Evolutionary conservation across 2,113 vertebrate species (phyloP).

Genomic region (Sinocyclocheilus rhinocerous): DNA sequence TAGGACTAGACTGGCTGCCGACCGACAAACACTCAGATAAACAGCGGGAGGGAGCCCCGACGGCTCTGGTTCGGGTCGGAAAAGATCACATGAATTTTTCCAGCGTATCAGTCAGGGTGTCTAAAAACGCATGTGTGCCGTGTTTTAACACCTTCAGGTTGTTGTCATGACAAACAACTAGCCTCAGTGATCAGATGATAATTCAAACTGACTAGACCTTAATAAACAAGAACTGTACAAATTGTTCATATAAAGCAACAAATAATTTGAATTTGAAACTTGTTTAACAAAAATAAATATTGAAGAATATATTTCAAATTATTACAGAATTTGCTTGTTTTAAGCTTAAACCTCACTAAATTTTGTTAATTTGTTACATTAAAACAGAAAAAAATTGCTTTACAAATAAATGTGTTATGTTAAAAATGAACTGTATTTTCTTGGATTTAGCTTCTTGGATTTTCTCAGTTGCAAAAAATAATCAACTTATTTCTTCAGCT

Average conservation of each 20-base stretch:
- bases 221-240: neutral
- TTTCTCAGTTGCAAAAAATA: no score
- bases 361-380: neutral
- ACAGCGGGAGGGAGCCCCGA: conserved; percentile 32
- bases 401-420: no score
- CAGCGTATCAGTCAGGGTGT: neutral
- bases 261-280: neutral
- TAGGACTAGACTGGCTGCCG: no score
- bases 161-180: neutral
- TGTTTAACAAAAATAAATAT: no score
- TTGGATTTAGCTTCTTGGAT: no score
- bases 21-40: conserved; percentile 34
- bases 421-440: no score
- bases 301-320: no score
- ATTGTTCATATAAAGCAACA: neutral
- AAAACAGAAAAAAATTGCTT: neutral
- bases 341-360: neutral
- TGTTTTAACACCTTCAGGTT: conserved; percentile 9
- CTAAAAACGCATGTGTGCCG: neutral
- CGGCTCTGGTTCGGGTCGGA: conserved; percentile 4
- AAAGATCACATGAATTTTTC: conserved; percentile 10
- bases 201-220: neutral
- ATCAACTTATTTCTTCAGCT: no score
- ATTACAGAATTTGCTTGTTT: no score
- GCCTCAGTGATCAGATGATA: neutral